A percentile compares a stretch with the other conserved stretches of the same genome.
Evolutionary conservation across 1,140 invertebrate genomes (phyloP).

Genomic region (Hypothenemus hampei): DNA sequence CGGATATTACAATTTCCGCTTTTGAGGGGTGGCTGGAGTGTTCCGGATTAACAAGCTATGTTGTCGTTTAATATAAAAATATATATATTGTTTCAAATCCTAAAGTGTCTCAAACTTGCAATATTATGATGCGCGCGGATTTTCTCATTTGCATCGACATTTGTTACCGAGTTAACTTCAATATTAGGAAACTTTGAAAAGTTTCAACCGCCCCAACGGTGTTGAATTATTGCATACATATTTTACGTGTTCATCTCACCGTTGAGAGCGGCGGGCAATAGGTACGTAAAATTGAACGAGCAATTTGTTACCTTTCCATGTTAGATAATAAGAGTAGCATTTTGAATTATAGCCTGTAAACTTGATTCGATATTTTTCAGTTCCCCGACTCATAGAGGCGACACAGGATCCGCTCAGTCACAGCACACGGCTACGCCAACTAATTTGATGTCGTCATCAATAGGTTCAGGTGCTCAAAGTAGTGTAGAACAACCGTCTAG

Average conservation of each 20-base stretch:
- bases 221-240: conserved; percentile 8
- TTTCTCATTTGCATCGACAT: too few species aligned
- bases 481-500: conserved; percentile 49
- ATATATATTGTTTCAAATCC: too few species aligned
- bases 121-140: too few species aligned
- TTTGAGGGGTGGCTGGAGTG: too few species aligned
- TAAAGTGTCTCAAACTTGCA: too few species aligned
- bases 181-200: too few species aligned
- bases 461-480: conserved; percentile 43
- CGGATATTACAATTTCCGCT: too few species aligned
- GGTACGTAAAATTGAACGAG: not conserved
- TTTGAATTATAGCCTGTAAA: not conserved
- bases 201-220: too few species aligned
- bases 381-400: conserved; percentile 37
- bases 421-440: conserved; percentile 31
- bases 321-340: not conserved
- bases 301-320: not conserved
- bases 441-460: conserved; percentile 34
- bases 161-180: too few species aligned
- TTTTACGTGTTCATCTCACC: conserved; percentile 11
- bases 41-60: too few species aligned
- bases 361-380: conserved; percentile 32
- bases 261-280: not conserved
- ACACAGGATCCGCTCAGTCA: conserved; percentile 27
- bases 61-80: too few species aligned